These are phyloP conservation scores for Trachurus trachurus DNA, from an alignment of 2,797 vertebrate species.

Conservation along the genomic window DNA sequence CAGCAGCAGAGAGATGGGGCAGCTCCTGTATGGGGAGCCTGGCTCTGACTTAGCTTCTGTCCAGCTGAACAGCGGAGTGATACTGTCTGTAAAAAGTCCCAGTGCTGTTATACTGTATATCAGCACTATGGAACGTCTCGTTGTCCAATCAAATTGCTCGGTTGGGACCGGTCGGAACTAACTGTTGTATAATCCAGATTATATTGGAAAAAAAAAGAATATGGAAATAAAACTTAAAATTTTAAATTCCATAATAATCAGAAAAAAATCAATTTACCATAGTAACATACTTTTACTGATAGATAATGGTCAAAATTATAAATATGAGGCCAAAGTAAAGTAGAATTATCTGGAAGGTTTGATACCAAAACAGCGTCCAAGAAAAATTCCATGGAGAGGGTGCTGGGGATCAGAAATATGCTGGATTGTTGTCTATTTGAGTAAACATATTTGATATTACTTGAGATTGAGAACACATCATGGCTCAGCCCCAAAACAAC, in stretches of 20 bases:
- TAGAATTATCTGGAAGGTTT: not conserved
- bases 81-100: too few relatives aligned
- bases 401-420: not conserved
- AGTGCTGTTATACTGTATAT: too few relatives aligned
- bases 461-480: not conserved
- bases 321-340: not conserved
- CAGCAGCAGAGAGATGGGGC: too few relatives aligned
- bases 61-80: too few relatives aligned
- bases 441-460: not conserved
- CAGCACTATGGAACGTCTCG: too few relatives aligned
- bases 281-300: not conserved
- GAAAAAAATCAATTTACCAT: not conserved
- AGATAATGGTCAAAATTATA: not conserved
- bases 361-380: not conserved
- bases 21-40: too few relatives aligned
- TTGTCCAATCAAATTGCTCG: too few relatives aligned
- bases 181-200: too few relatives aligned
- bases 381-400: not conserved
- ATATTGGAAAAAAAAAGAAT: not conserved
- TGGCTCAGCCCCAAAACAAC: not conserved
- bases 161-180: too few relatives aligned
- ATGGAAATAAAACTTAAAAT: not conserved
- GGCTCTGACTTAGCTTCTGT: too few relatives aligned
- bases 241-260: not conserved
- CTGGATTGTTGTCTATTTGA: not conserved